Conservation (phyloP, 1,140 invertebrate genomes). For the Chironomus striatipennis region DNA sequence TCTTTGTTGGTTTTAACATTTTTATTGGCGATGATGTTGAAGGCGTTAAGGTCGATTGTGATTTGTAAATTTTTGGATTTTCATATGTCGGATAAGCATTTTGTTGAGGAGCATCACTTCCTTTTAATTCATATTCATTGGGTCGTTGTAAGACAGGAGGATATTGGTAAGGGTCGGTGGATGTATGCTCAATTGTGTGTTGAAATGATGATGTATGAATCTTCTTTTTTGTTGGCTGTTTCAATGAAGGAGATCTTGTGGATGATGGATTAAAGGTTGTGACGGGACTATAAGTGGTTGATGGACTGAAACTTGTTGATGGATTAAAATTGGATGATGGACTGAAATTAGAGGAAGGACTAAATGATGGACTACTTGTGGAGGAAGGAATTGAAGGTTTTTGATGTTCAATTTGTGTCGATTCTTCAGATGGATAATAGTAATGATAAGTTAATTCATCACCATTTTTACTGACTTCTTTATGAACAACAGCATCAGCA, state of each 20-base stretch:
- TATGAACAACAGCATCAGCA: neutral
- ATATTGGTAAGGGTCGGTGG: slow-evolving; percentile 1
- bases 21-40: neutral
- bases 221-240: neutral
- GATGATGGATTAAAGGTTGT: neutral
- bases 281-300: too few relatives aligned
- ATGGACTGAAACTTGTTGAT: too few relatives aligned
- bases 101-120: neutral
- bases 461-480: slow-evolving; percentile 5
- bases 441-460: slow-evolving; percentile 19
- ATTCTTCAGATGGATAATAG: slow-evolving; percentile 15
- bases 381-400: neutral
- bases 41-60: neutral
- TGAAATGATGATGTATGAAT: neutral
- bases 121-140: neutral
- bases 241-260: neutral
- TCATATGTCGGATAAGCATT: neutral
- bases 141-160: neutral
- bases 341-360: neutral
- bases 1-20: slow-evolving; percentile 5
- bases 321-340: neutral
- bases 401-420: neutral
- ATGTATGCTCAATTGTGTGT: neutral
- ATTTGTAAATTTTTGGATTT: neutral
- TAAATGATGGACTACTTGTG: neutral